Percentiles rank a stretch among this genome's conserved stretches.
phyloP scores from a whole-genome alignment of 1,140 invertebrate genomes.

The Archegozetes longisetosus region DNA sequence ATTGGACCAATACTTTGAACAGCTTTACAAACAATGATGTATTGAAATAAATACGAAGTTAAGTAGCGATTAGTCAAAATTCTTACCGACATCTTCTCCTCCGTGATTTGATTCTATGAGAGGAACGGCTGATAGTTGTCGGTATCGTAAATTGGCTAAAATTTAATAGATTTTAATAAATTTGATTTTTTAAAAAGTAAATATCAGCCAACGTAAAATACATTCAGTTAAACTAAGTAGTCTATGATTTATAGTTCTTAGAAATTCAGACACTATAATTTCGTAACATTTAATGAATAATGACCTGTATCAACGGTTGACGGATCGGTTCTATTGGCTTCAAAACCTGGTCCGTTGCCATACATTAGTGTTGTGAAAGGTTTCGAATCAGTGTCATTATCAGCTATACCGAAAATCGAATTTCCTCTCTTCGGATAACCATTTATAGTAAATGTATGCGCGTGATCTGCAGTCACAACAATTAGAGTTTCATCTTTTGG shows the following conservation, averaged over 20 bases:
- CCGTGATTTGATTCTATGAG: constrained; percentile 56
- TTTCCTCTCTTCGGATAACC: constrained; percentile 25
- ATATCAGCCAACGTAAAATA: background rate
- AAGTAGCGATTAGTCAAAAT: background rate
- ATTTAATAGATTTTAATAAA: too few relatives aligned
- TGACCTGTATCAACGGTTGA: background rate
- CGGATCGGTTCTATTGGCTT: background rate
- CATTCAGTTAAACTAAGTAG: too few relatives aligned
- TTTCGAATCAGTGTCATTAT: background rate
- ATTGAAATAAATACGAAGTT: background rate
- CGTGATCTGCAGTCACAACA: constrained; percentile 26
- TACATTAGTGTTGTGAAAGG: constrained; percentile 56
- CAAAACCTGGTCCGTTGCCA: constrained; percentile 50
- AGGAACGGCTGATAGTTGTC: constrained; percentile 50
- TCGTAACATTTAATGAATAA: background rate
- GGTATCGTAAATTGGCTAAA: constrained; percentile 32
- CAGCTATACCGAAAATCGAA: constrained; percentile 20
- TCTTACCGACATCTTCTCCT: constrained; percentile 51
- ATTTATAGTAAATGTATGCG: constrained; percentile 25
- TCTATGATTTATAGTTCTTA: too few relatives aligned
- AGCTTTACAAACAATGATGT: constrained; percentile 9
- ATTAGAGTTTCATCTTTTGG: constrained; percentile 24
- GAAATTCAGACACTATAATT: too few relatives aligned
- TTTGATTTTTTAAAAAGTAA: background rate
- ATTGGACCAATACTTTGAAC: constrained; percentile 48